Evolutionary conservation across 2,797 vertebrate genomes (phyloP).

Genomic region (Macroramphosus scolopax): DNA sequence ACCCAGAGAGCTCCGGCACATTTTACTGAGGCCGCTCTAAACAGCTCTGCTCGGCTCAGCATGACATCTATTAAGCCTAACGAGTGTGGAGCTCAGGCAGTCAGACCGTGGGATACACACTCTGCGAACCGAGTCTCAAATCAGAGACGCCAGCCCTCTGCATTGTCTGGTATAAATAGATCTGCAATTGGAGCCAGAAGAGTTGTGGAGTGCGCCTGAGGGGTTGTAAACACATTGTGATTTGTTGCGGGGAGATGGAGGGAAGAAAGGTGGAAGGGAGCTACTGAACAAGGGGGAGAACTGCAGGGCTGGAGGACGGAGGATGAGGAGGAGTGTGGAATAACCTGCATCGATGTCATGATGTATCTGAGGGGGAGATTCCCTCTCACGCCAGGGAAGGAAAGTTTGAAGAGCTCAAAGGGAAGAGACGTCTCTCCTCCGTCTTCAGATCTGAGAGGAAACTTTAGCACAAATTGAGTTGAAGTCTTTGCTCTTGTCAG

Average conservation of each 20-base stretch:
- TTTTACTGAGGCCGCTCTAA: slow-evolving; percentile 13
- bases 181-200: slow-evolving; percentile 65
- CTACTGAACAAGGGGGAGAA: slow-evolving; percentile 13
- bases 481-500: no score
- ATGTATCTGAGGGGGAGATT: slow-evolving; percentile 12
- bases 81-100: slow-evolving; percentile 47
- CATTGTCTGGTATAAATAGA: slow-evolving; percentile 73
- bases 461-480: no score
- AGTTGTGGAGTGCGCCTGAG: slow-evolving; percentile 63
- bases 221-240: slow-evolving; percentile 72
- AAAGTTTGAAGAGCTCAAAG: slow-evolving; percentile 11
- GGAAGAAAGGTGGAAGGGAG: slow-evolving; percentile 35
- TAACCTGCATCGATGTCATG: no score
- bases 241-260: slow-evolving; percentile 59
- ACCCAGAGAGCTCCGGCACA: slow-evolving; percentile 3
- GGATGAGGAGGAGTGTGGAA: neutral
- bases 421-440: no score
- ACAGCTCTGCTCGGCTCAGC: slow-evolving; percentile 31
- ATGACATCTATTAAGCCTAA: slow-evolving; percentile 61
- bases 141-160: slow-evolving; percentile 54
- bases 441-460: slow-evolving; percentile 14
- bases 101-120: slow-evolving; percentile 51
- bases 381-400: slow-evolving; percentile 13
- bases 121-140: slow-evolving; percentile 42
- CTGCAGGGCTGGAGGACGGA: slow-evolving; percentile 18